Conservation (phyloP, 2,888 invertebrate genomes). For the Eurytoma adleriae region DNA sequence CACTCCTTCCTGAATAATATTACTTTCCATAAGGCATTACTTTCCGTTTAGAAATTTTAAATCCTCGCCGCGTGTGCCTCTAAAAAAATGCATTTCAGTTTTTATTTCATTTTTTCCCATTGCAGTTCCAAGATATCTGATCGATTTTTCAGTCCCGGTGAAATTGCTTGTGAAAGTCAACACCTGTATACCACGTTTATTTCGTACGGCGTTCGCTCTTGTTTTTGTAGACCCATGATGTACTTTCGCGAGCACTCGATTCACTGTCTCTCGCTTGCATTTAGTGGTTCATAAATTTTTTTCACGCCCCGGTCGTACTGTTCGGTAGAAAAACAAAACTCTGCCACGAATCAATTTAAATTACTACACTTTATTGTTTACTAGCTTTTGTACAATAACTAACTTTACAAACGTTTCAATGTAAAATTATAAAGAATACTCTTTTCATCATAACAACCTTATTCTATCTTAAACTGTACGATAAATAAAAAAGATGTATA, state of each 20-base stretch:
- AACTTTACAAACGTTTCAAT: conserved; percentile 27
- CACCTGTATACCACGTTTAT: conserved; percentile 28
- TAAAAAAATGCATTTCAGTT: conserved; percentile 29
- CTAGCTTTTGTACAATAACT: conserved; percentile 9
- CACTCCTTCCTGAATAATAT: too few species aligned
- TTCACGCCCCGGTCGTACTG: conserved; percentile 7
- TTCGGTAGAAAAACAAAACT: neutral
- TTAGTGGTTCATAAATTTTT: conserved; percentile 1
- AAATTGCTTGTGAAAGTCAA: conserved; percentile 52
- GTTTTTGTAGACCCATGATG: conserved; percentile 27
- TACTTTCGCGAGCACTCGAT: conserved; percentile 37
- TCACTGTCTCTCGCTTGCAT: conserved; percentile 17
- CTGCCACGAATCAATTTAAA: neutral
- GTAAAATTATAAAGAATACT: too few species aligned
- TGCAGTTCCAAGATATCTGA: conserved; percentile 22
- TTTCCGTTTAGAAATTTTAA: conserved; percentile 3
- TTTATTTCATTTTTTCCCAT: conserved; percentile 28
- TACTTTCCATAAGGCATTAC: neutral
- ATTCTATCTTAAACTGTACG: neutral
- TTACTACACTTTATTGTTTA: conserved; percentile 4
- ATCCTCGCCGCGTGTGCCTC: neutral
- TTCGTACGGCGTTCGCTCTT: conserved; percentile 26
- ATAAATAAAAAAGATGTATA: neutral
- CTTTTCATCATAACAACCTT: too few species aligned
- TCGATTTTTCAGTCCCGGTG: conserved; percentile 41